Conservation (phyloP, 2,797 vertebrate species). For the Phataginus tricuspis region DNA sequence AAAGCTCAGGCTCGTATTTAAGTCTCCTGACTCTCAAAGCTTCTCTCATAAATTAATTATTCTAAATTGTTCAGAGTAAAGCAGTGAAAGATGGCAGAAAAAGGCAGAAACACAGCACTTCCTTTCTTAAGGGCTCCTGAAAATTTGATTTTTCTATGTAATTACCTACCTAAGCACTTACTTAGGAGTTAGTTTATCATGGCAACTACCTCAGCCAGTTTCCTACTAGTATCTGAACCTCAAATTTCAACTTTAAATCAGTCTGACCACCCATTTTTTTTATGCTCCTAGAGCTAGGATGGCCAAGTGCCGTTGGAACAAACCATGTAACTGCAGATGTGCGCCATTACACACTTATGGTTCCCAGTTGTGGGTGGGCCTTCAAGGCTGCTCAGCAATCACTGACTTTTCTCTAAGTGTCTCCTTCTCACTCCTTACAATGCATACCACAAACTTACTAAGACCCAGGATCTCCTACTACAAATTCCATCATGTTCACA, state of each 20-base stretch:
- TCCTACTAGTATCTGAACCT: background rate
- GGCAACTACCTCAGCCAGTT: background rate
- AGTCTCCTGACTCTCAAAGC: slow-evolving; percentile 30
- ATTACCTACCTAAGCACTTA: slow-evolving; percentile 12
- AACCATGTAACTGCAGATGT: background rate
- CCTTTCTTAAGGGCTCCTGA: background rate
- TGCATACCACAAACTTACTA: slow-evolving; percentile 21
- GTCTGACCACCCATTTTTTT: background rate
- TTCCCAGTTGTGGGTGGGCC: background rate
- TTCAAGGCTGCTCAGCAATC: slow-evolving; percentile 16
- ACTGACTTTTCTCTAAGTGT: background rate
- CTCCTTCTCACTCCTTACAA: background rate
- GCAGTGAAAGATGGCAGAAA: slow-evolving; percentile 32
- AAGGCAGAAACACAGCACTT: slow-evolving; percentile 37
- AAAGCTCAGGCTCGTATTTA: slow-evolving; percentile 11
- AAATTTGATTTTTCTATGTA: slow-evolving; percentile 26
- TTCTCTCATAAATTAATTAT: slow-evolving; percentile 59
- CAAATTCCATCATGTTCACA: background rate
- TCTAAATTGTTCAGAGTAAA: slow-evolving; percentile 55
- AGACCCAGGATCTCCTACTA: background rate
- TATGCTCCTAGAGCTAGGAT: background rate
- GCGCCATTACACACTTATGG: background rate
- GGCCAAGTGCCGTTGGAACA: background rate
- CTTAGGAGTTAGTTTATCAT: background rate
- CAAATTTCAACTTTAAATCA: background rate